A percentile compares a stretch with the other conserved stretches of the same genome.
Evolutionary conservation across 2,797 vertebrate genomes (phyloP).

Genomic region (Calcarius lapponicus): DNA sequence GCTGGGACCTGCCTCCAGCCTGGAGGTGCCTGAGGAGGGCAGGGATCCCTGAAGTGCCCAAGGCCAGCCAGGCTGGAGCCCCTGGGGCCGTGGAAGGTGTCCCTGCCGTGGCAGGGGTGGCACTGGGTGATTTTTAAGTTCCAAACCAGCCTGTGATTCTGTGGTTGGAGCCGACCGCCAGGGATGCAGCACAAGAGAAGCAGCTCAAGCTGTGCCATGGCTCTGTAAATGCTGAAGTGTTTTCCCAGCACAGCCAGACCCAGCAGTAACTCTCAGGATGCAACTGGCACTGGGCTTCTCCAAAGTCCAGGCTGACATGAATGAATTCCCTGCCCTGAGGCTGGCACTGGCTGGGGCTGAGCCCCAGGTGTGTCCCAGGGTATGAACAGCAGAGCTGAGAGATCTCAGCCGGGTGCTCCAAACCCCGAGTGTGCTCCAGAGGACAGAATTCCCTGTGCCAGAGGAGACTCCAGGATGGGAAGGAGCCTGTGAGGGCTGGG

Average conservation of each 20-base stretch:
- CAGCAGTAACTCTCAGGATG: neutral
- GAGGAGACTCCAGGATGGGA: neutral
- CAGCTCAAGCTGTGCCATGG: rapidly evolving
- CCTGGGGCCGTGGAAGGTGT: neutral
- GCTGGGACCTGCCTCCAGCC: neutral
- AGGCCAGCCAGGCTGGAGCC: neutral
- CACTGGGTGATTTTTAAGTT: neutral
- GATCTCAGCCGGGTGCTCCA: no score
- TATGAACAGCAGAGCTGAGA: neutral
- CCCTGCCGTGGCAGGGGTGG: neutral
- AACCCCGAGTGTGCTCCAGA: neutral
- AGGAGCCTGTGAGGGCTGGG: rapidly evolving
- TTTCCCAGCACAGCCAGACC: neutral
- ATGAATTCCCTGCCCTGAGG: neutral
- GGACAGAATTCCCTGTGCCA: neutral
- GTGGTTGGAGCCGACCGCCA: neutral
- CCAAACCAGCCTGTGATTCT: neutral
- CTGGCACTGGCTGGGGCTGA: neutral
- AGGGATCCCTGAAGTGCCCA: rapidly evolving
- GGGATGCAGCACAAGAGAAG: rapidly evolving
- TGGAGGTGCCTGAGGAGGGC: rapidly evolving
- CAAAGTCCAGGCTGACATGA: neutral
- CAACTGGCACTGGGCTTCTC: neutral
- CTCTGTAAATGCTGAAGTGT: neutral
- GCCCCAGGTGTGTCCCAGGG: neutral